phyloP scores from a whole-genome alignment of 1,140 invertebrate species.

The Drosophila leontia region DNA sequence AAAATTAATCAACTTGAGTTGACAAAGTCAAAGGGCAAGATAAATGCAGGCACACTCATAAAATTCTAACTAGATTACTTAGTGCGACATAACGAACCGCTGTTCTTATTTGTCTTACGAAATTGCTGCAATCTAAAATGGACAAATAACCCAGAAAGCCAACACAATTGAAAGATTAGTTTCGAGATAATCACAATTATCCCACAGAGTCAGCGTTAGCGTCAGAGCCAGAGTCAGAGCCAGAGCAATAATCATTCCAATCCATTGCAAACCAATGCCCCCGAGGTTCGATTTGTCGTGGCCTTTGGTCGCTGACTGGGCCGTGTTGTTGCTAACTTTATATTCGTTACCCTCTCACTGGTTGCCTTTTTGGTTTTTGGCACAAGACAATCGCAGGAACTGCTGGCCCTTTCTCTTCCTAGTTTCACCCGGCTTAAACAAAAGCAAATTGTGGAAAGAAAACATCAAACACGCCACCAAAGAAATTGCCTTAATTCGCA shows the following conservation, averaged over 20 bases:
- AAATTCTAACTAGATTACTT: constrained; percentile 15
- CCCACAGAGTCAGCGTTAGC: background rate
- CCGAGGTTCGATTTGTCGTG: constrained; percentile 49
- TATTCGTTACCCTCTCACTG: constrained; percentile 28
- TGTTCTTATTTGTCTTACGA: constrained; percentile 48
- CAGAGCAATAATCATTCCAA: constrained; percentile 38
- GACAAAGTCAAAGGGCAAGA: constrained; percentile 27
- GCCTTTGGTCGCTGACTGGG: constrained; percentile 16
- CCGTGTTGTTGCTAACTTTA: constrained; percentile 12
- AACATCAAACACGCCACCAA: constrained; percentile 44
- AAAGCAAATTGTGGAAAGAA: constrained; percentile 29
- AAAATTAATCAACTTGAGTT: constrained; percentile 11
- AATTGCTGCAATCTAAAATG: constrained; percentile 37
- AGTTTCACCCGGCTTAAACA: constrained; percentile 26
- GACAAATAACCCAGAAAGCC: constrained; percentile 50
- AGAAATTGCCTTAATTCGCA: constrained; percentile 57
- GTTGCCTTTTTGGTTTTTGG: background rate
- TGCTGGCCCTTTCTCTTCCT: constrained; percentile 52
- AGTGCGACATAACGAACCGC: constrained; percentile 18
- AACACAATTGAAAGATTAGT: constrained; percentile 56
- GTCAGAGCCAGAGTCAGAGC: background rate
- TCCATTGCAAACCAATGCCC: constrained; percentile 32
- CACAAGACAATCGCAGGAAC: constrained; percentile 26
- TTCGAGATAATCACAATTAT: constrained; percentile 44
- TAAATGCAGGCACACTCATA: constrained; percentile 27